Percentiles rank a stretch among this genome's conserved stretches.
Conservation (phyloP, 2,888 invertebrate genomes). For the Tetrapedia diversipes region DNA sequence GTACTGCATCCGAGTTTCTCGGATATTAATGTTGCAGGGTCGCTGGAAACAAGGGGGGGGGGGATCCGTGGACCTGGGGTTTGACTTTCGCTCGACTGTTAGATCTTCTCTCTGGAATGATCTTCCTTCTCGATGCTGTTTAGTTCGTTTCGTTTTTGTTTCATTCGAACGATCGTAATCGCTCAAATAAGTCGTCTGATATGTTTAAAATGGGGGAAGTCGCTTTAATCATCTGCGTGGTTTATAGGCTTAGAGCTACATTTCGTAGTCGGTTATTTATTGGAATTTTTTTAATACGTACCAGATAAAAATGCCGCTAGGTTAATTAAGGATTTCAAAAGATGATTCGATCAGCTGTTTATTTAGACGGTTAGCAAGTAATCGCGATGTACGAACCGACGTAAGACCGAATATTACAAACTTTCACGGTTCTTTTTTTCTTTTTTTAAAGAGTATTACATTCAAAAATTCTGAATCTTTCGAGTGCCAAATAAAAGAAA, state of each 20-base stretch:
- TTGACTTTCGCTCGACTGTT: conserved; percentile 76
- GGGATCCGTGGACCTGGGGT: conserved; percentile 67
- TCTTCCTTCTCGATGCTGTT: conserved; percentile 53
- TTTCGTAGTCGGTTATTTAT: not conserved
- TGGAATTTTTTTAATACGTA: conserved; percentile 27
- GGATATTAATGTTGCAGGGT: conserved; percentile 71
- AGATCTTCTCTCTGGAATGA: conserved; percentile 48
- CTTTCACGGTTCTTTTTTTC: conserved; percentile 54
- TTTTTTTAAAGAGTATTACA: conserved; percentile 8
- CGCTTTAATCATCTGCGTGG: no score
- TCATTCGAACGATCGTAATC: conserved; percentile 17
- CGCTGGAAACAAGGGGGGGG: conserved; percentile 66
- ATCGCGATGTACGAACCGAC: no score
- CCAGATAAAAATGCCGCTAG: not conserved
- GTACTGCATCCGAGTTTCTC: conserved; percentile 73
- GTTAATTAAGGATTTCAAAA: conserved; percentile 5
- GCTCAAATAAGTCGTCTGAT: not conserved
- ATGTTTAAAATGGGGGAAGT: conserved; percentile 1
- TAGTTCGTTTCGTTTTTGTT: conserved; percentile 45
- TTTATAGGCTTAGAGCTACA: not conserved
- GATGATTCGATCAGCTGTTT: conserved; percentile 19
- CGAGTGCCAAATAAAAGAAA: conserved; percentile 36
- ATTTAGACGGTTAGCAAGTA: conserved; percentile 35
- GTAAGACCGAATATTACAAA: conserved; percentile 11
- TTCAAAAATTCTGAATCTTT: not conserved